Conservation (phyloP, 2,797 vertebrate species). For the Nannoperca australis region DNA sequence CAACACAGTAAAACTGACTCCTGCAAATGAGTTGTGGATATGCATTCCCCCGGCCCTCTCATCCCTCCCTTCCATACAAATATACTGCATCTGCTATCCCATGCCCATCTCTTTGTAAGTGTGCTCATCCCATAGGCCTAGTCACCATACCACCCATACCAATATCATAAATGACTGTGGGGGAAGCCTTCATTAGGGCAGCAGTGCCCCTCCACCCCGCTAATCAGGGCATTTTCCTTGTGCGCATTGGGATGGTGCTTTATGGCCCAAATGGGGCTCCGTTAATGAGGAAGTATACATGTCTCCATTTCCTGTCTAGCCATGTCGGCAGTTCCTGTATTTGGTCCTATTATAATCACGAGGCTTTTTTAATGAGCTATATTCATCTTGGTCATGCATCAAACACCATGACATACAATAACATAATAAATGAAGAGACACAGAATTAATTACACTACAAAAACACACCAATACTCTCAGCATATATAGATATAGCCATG, state of each 20-base stretch:
- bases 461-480: conserved; percentile 13
- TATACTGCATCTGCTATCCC: conserved; percentile 63
- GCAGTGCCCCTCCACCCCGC: conserved; percentile 69
- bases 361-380: conserved; percentile 82
- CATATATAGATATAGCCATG: conserved; percentile 11
- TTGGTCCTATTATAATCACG: conserved; percentile 76
- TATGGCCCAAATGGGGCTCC: conserved; percentile 84
- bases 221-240: conserved; percentile 82
- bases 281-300: conserved; percentile 85
- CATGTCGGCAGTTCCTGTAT: conserved; percentile 84
- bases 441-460: conserved; percentile 43
- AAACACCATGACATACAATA: conserved; percentile 59
- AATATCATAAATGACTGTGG: conserved; percentile 87
- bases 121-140: conserved; percentile 77
- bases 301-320: conserved; percentile 86
- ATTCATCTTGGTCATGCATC: conserved; percentile 79
- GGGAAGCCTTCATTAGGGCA: conserved; percentile 85
- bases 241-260: conserved; percentile 80
- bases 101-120: conserved; percentile 63
- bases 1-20: conserved; percentile 83
- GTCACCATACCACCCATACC: conserved; percentile 82
- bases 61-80: conserved; percentile 75
- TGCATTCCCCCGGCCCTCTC: conserved; percentile 76
- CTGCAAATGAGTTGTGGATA: conserved; percentile 85
- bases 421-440: conserved; percentile 45